Base-by-base conservation (phyloP, 2,888 invertebrate species). In the Megaustenia siamemsis region DNA sequence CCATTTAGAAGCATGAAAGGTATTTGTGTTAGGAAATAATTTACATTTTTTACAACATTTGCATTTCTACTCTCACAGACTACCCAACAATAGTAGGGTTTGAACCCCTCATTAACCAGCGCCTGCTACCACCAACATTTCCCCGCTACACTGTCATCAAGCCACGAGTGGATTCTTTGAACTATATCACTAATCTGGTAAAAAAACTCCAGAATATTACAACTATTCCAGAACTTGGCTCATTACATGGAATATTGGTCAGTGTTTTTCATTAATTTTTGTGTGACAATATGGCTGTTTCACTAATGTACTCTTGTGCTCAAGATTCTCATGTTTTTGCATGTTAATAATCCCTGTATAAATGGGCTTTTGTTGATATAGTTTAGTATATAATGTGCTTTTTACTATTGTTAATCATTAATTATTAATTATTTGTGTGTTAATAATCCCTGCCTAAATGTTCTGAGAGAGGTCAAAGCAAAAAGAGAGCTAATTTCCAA, bases 101-200 rank as follows among this genome's bases (percentile, higher is more conserved):
- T 94, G 98, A 99, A 92, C 98, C 98, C 4, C 96, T 98, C 94
- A 97, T 98, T 71, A 99, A 99, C 95, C 98, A 98, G 94, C 96
- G 98, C 69, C 95, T 98, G 78, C 95, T 99, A 83, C 99, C 99
- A n/a, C 98, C 99, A 0, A 98, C 99, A 32, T 99, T 99, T 95
- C 99, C 99, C 0, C 96, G 99, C 35, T 98, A 98, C 94, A 98
- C 98, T 0, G 97, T 97, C 94, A 98, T 99, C 76, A 90, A 90
- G 63, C 88, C 89, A 45, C 87, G 92, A 21, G 94, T 95, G 79
- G 97, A 97, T 92, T 97, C 98, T 56, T 94, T 98, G 86, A 95
- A 95, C 88, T 97, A 97, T 93, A 96, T 97, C 92, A 96, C 97
- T 90, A 96, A 96, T 92, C 95, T 98, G 90, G 95, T 98, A n/a